phyloP scores from a whole-genome alignment of 2,113 vertebrate genomes.

The Mustelus asterias region DNA sequence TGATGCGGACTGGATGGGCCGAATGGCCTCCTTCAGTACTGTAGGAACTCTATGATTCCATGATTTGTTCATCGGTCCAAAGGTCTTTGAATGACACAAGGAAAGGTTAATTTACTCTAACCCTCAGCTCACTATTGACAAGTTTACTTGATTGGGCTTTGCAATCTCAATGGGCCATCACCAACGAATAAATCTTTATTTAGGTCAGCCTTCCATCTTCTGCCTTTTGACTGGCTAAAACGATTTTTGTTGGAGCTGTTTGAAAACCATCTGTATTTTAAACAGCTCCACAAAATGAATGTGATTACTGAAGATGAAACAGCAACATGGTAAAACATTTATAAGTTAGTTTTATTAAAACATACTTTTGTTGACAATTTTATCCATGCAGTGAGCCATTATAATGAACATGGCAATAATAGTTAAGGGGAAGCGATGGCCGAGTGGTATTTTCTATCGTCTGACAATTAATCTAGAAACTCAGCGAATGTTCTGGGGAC shows the following conservation, averaged over 20 bases:
- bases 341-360: neutral
- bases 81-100: neutral
- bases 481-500: too few relatives aligned
- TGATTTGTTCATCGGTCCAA: neutral
- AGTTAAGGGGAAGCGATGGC: too few relatives aligned
- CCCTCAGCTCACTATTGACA: neutral
- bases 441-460: too few relatives aligned
- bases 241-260: neutral
- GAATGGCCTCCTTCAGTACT: too few relatives aligned
- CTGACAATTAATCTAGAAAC: too few relatives aligned
- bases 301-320: neutral
- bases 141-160: neutral
- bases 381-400: neutral
- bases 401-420: neutral
- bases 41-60: too few relatives aligned
- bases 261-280: neutral
- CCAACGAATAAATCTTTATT: neutral
- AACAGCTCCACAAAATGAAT: neutral
- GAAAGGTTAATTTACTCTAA: neutral
- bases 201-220: neutral
- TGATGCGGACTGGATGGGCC: too few relatives aligned
- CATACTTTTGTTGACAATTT: neutral
- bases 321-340: neutral
- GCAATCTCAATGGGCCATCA: neutral
- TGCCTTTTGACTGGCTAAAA: neutral